These are phyloP conservation scores for Mellivora capensis DNA, from an alignment of 2,113 vertebrate species.

Conservation along the genomic window DNA sequence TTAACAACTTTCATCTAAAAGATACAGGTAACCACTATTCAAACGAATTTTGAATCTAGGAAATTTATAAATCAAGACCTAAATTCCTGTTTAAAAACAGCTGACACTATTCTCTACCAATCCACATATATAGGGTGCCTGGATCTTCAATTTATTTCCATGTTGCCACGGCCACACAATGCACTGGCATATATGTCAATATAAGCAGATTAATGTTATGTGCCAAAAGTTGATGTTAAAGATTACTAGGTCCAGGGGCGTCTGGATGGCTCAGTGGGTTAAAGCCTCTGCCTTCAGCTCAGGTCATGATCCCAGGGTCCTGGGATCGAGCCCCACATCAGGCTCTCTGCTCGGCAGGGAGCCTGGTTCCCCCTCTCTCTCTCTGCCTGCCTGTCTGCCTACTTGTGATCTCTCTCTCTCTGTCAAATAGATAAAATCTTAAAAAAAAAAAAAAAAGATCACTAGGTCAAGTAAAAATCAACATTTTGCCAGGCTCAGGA, in stretches of 20 bases:
- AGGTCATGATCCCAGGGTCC: no score
- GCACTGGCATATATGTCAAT: not conserved
- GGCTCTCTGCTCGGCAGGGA: no score
- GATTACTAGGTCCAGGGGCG: not conserved
- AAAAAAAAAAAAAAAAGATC: no score
- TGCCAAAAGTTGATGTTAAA: not conserved
- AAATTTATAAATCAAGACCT: not conserved
- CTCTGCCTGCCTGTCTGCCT: no score
- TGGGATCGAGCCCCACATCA: no score
- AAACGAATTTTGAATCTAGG: not conserved
- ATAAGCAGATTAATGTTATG: not conserved
- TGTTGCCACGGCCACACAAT: not conserved
- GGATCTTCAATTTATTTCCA: not conserved
- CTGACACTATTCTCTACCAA: not conserved
- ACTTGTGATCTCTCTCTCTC: no score
- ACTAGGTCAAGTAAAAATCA: not conserved
- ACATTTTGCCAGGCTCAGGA: not conserved
- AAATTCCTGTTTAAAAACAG: conserved; percentile 9
- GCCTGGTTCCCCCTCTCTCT: no score
- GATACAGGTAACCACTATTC: not conserved
- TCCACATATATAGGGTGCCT: not conserved
- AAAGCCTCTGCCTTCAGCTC: no score
- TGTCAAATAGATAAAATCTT: no score
- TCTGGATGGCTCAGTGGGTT: no score
- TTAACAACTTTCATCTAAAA: conserved; percentile 30